Base-by-base conservation (phyloP, 2,797 vertebrate species). In the Linurgus olivaceus region DNA sequence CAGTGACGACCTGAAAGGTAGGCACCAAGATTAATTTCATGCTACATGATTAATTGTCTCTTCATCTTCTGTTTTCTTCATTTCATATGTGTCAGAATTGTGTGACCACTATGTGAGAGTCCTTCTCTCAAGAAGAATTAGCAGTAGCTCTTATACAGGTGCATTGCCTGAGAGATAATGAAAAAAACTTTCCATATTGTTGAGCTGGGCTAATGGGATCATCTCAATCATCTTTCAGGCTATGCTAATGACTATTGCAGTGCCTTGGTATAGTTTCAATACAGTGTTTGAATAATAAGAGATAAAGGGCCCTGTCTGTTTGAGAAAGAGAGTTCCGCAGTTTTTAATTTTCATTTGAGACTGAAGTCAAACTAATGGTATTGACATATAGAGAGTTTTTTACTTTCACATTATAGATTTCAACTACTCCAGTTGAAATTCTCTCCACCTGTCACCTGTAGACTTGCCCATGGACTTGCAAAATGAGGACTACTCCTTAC, bases 1-100 rank as follows among this genome's bases (percentile, higher is more conserved):
- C 98, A 99, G 99, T 66, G 99, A 99, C 67, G 98, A 98, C 82
- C 98, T 99, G 45, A 99, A 98, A 98, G 99, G 99, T 99, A 98
- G 63, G 97, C 88, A 68, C 62, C 16, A n/a, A 86, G 63, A 67
- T 61, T 54, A 29, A 81, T 86, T 92, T 87, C 54, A 24, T 82
- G 38, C 24, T 85, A 5, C 5, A 7, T 13, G 6, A 24, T 54
- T 76, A 40, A 25, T 86, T 83, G 16, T n/a, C 23, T 37, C 31
- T 51, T 61, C 20, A 3, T 48, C 29, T 76, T 52, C 55, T 84
- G 1, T 13, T 88, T 83, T 75, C 25, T 70, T 89, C 4, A 52
- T 55, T 38, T 72, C 5, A 4, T 54, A 23, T 61, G 3, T 77
- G 76, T 59, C 78, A 52, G 57, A 52, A 57, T 17, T 66, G 23